A percentile compares a stretch with the other conserved stretches of the same genome.
Evolutionary conservation across 2,797 vertebrate genomes (phyloP).

Genomic region (Otolemur crassicaudatus): DNA sequence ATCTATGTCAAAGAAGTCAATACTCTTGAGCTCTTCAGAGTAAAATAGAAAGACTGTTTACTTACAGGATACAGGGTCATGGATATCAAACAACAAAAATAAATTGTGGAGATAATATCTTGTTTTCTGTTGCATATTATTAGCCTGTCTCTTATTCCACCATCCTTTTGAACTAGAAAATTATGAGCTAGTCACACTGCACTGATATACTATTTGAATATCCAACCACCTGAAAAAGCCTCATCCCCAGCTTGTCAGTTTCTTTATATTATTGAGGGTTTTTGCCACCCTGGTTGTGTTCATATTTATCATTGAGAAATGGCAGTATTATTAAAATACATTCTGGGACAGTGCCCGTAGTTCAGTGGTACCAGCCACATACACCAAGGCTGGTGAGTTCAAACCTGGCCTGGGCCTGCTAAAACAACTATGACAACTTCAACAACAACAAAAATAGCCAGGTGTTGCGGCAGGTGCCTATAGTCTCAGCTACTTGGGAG

Average conservation of each 20-base stretch:
- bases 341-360: too few relatives aligned
- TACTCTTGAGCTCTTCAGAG: neutral
- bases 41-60: constrained; percentile 46
- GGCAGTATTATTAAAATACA: neutral
- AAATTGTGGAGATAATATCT: neutral
- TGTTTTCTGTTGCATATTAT: constrained; percentile 17
- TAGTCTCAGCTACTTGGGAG: too few relatives aligned
- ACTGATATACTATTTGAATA: constrained; percentile 7
- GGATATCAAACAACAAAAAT: constrained; percentile 14
- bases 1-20: constrained; percentile 42
- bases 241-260: neutral
- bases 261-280: neutral
- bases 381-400: too few relatives aligned
- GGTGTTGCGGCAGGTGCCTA: too few relatives aligned
- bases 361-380: too few relatives aligned
- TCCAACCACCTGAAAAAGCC: neutral
- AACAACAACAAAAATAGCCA: too few relatives aligned
- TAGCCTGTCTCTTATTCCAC: constrained; percentile 5
- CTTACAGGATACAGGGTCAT: neutral
- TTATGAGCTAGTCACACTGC: neutral
- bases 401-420: too few relatives aligned
- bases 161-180: constrained; percentile 57
- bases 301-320: neutral
- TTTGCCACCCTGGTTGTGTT: neutral
- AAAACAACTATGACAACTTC: too few relatives aligned